phyloP scores from a whole-genome alignment of 2,113 vertebrate genomes.

The Halichoerus grypus region DNA sequence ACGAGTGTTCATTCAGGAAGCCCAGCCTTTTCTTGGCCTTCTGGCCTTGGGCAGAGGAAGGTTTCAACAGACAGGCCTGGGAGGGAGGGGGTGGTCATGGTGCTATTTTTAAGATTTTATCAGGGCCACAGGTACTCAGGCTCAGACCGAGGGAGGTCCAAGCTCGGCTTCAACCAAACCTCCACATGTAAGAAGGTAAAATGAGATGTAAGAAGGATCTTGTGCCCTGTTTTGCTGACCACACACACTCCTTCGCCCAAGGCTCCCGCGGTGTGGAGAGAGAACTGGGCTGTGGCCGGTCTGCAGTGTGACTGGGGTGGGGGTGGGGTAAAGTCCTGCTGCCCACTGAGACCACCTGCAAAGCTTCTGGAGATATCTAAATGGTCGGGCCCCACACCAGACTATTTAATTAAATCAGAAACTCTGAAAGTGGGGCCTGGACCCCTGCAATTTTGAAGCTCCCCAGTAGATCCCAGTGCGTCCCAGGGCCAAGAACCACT shows the following conservation, averaged over 20 bases:
- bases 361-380: background rate
- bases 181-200: background rate
- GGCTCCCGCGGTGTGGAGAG: background rate
- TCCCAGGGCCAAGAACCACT: background rate
- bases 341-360: background rate
- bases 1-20: background rate
- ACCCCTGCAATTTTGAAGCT: background rate
- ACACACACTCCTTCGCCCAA: rapidly evolving
- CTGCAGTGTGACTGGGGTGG: background rate
- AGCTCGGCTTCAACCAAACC: background rate
- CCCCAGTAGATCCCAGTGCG: background rate
- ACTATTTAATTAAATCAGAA: background rate
- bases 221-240: no score
- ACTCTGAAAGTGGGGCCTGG: background rate
- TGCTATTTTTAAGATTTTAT: background rate
- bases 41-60: background rate
- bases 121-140: background rate
- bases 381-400: background rate
- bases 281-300: background rate
- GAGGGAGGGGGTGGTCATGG: background rate
- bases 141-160: background rate
- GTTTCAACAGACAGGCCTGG: background rate
- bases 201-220: background rate
- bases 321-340: background rate
- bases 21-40: background rate